Base-by-base conservation (phyloP, 2,888 invertebrate genomes). In the Pasiphila rectangulata region DNA sequence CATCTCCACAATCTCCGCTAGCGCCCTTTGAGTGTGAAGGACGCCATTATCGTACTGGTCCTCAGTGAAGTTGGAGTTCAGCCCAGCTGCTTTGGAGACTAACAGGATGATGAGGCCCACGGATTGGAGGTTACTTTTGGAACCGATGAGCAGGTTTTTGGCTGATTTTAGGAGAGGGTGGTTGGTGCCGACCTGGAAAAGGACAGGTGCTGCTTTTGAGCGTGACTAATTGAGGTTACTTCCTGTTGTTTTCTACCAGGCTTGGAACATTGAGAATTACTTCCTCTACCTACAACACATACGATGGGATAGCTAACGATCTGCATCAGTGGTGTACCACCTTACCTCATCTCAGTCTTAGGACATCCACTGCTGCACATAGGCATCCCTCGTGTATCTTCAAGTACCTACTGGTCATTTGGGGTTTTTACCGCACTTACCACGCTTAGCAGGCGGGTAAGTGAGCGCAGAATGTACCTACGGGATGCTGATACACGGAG, bases 81-180 rank as follows among this genome's bases (percentile, higher is more conserved):
- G 49, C 92, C 13, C 94, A 93, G 79, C 69, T 0, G 95, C 94
- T 87, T 96, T 96, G 0, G 96, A 95, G 12, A 96, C 90, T 4
- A 95, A 86, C 24, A 97, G 78, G 3, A 96, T 94, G 41, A 96
- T 91, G 1, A 96, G 90, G 1, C 96, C 96, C 92, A 96, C 93
- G 0, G 95, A 95, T 72, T 96, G 96, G 77, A 95, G 91, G 64
- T 94, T 94, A 70, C 94, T 94, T 55, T 94, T 93, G 38, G 95
- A 95, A 82, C 95, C 94, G 77, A 94, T 94, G 27, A 96, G 85
- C 40, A 96, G 84, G 47, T 92, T 93, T 82, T 95, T 96, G 2
- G 95, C 95, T 39, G 95, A 96, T 82, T 95, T 94, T 38, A 96
- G 84, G 20, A 97, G 87, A 0, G 97, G 96, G 82, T 97, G 96